Base-by-base conservation (phyloP, 2,797 vertebrate genomes). In the Sardinella longiceps region DNA sequence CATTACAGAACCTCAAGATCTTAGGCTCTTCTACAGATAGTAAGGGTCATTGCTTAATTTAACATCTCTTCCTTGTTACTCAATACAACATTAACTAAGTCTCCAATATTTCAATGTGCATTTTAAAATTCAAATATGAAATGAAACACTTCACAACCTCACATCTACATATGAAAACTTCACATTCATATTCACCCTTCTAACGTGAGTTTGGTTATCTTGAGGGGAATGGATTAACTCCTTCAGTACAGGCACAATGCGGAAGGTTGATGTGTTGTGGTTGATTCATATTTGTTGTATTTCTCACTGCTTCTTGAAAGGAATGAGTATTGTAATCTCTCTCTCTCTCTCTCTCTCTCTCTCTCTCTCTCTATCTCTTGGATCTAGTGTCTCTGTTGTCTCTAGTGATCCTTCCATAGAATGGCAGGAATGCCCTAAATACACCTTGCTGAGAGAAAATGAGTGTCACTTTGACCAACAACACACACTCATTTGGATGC, bases 351-450 rank as follows among this genome's bases (percentile, higher is more conserved):
- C 18, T n/a, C 18, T 43, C 80, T 50, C 2, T 25, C 33, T 80
- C 30, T 43, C 43, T 39, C 20, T 45, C 1, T 5, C 11, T 82
- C 20, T 25, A 10, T 45, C 81, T 53, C 5, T 28, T 56, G 28
- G 51, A 30, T 33, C 20, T n/a, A n/a, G n/a, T n/a, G n/a, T n/a
- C n/a, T n/a, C n/a, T n/a, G n/a, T n/a, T n/a, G n/a, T 77, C 33
- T 66, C 37, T 74, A 83, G 58, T 25, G 15, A 6, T 2, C 48
- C 30, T n/a, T 3, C 30, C 23, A 56, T 25, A 82, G 53, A 92
- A 85, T 98, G 97, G 97, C 94, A 86, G 20, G 98, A 99, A 91
- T 99, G 98, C 89, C 98, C 98, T 11, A 95, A 97, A 89, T 98
- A 97, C 93, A 93, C 95, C 90, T 91, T 92, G 4, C 92, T 95